Percentiles rank a stretch among this genome's conserved stretches.
phyloP scores from a whole-genome alignment of 2,797 vertebrate species.

The Steatocranus sp. region DNA sequence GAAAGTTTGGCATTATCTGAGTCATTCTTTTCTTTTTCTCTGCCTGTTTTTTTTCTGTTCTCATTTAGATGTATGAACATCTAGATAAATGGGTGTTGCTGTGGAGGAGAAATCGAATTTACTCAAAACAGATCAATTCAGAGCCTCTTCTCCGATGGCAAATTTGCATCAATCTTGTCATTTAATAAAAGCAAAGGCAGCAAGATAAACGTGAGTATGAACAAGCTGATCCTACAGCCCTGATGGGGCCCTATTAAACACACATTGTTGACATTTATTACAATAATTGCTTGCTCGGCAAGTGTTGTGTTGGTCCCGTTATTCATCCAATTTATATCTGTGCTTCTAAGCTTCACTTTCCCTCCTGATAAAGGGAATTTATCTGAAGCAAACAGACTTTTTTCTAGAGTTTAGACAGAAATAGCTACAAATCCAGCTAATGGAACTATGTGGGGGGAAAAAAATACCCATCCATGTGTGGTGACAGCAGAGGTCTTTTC shows the following conservation, averaged over 20 bases:
- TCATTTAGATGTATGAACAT: neutral
- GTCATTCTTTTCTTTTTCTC: slow-evolving; percentile 20
- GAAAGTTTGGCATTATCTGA: slow-evolving; percentile 30
- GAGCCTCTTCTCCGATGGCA: neutral
- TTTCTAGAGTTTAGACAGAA: neutral
- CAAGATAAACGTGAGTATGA: slow-evolving; percentile 7
- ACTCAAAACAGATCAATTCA: slow-evolving; percentile 18
- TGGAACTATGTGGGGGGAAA: neutral
- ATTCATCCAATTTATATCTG: slow-evolving; percentile 15
- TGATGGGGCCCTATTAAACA: slow-evolving; percentile 14
- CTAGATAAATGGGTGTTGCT: neutral
- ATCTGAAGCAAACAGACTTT: neutral
- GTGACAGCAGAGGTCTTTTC: neutral
- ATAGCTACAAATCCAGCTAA: neutral
- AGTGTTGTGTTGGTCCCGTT: neutral
- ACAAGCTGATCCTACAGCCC: neutral
- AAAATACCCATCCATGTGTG: neutral
- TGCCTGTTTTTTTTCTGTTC: neutral
- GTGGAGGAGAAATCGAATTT: neutral
- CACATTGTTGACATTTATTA: slow-evolving; percentile 28
- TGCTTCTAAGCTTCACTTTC: neutral
- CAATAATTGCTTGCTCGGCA: slow-evolving; percentile 12
- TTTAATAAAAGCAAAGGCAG: slow-evolving; percentile 16
- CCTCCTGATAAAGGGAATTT: neutral
- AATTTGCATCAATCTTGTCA: neutral